These are phyloP conservation scores for Gerris lacustris DNA, from an alignment of 2,888 invertebrate species.

Conservation along the genomic window DNA sequence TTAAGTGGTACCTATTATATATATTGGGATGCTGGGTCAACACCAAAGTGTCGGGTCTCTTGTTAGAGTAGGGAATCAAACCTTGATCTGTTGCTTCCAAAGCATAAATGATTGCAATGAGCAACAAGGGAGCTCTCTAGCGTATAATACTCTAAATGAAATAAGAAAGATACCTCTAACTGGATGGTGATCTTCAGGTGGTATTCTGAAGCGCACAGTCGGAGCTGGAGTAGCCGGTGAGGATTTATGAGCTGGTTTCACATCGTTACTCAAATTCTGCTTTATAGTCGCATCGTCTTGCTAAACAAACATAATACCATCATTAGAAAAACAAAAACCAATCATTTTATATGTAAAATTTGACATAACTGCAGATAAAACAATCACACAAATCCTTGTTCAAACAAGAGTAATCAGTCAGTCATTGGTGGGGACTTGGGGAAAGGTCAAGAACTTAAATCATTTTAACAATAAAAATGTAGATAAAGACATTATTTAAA, in stretches of 20 bases:
- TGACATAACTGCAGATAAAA: neutral
- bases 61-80: no score
- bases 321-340: neutral
- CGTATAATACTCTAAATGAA: no score
- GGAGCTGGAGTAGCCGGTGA: constrained; percentile 22
- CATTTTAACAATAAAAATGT: no score
- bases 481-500: no score
- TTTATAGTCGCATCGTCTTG: constrained; percentile 25
- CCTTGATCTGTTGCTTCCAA: no score
- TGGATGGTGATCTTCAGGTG: constrained; percentile 24
- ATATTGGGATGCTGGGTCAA: no score
- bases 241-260: constrained; percentile 36
- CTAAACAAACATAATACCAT: constrained; percentile 12
- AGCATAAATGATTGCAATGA: no score
- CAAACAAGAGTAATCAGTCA: neutral
- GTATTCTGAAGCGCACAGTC: constrained; percentile 25
- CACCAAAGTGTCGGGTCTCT: no score
- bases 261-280: constrained; percentile 35
- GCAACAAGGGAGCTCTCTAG: no score
- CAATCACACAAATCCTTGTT: neutral
- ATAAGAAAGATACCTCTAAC: constrained; percentile 55
- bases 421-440: no score
- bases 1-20: no score
- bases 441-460: no score
- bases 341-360: neutral